These are phyloP conservation scores for Rynchops niger DNA, from an alignment of 2,113 vertebrate genomes.

Conservation along the genomic window DNA sequence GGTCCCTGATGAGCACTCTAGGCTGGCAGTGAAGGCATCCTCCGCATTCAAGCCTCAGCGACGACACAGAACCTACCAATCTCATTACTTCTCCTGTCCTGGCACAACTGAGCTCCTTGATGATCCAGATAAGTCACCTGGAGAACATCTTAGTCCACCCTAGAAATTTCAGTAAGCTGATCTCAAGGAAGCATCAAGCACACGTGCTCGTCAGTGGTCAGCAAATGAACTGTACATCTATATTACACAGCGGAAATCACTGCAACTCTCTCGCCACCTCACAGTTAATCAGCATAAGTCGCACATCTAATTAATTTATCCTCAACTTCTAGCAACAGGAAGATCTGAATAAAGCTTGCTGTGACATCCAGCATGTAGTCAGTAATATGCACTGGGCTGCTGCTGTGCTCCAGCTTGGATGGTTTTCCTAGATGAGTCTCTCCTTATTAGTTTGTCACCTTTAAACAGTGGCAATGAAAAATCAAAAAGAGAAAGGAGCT, in stretches of 20 bases:
- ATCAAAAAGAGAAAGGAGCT: not conserved
- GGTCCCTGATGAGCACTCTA: not conserved
- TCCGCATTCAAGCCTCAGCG: not conserved
- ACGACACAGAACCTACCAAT: rapidly evolving
- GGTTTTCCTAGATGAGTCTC: not conserved
- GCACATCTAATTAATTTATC: constrained; percentile 30
- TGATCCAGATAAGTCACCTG: not conserved
- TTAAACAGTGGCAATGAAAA: not conserved
- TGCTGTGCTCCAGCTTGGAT: not conserved
- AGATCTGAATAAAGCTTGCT: not conserved
- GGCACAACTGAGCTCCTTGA: not conserved
- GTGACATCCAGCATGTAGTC: not conserved
- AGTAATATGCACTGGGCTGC: not conserved
- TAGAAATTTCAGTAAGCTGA: not conserved
- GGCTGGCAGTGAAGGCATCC: not conserved
- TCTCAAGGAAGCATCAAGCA: not conserved
- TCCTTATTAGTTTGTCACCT: not conserved
- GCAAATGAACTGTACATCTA: not conserved
- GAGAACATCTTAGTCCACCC: not conserved
- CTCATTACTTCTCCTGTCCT: not conserved
- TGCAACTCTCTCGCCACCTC: constrained; percentile 8
- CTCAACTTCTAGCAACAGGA: not conserved
- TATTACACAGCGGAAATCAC: not conserved
- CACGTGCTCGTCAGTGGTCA: not conserved
- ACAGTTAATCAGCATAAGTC: not conserved